Conservation (phyloP, 1,140 invertebrate genomes). For the Drosophila quadrilineata region DNA sequence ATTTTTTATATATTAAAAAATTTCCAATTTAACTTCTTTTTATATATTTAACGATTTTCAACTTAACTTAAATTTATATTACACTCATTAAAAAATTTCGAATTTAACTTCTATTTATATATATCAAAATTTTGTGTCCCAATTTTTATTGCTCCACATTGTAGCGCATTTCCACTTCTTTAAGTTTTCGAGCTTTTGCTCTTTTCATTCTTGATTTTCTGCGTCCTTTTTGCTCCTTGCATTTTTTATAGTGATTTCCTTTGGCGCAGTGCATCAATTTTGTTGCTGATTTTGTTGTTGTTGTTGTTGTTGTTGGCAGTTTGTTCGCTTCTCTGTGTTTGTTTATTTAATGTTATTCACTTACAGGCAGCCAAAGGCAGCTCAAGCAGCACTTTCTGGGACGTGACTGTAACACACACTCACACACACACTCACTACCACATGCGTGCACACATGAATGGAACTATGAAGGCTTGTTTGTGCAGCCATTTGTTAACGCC, state of each 20-base stretch:
- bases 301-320: slow-evolving; percentile 26
- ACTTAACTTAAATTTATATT: too few relatives aligned
- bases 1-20: too few relatives aligned
- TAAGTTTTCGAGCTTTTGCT: not conserved
- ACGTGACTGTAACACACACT: slow-evolving; percentile 6
- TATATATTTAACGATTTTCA: too few relatives aligned
- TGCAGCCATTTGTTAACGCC: slow-evolving; percentile 10
- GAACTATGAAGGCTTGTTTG: not conserved
- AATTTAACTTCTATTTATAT: too few relatives aligned
- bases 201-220: not conserved
- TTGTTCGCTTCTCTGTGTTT: slow-evolving; percentile 45
- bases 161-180: not conserved
- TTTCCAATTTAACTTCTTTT: too few relatives aligned
- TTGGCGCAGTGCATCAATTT: slow-evolving; percentile 44
- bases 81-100: too few relatives aligned
- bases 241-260: slow-evolving; percentile 27
- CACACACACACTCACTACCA: slow-evolving; percentile 1
- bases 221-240: not conserved
- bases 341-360: slow-evolving; percentile 72
- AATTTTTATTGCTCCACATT: too few relatives aligned
- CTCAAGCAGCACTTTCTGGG: slow-evolving; percentile 5
- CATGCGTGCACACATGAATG: slow-evolving; percentile 4
- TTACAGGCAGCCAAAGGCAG: slow-evolving; percentile 65
- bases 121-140: not conserved
- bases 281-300: slow-evolving; percentile 22